phyloP scores from a whole-genome alignment of 2,888 invertebrate genomes.

The Eupithecia tripunctaria region DNA sequence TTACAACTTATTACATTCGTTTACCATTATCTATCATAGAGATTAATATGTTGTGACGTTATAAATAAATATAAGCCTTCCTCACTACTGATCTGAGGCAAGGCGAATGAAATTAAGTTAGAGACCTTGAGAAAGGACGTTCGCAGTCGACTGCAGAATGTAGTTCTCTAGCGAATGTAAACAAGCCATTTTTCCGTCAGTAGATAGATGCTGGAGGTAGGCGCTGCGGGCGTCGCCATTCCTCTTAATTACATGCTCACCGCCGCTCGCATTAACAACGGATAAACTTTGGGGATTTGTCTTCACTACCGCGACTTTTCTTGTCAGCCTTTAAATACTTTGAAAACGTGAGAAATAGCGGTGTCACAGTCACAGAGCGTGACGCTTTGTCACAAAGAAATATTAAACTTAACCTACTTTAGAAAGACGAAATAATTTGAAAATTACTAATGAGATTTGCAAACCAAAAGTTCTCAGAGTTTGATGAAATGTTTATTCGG shows the following conservation, averaged over 20 bases:
- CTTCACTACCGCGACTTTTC: conserved; percentile 25
- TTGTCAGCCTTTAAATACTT: conserved; percentile 16
- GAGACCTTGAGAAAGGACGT: background rate
- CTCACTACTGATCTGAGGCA: background rate
- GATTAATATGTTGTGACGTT: too few species aligned
- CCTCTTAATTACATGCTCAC: too few species aligned
- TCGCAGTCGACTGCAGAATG: too few species aligned
- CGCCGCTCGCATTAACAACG: conserved; percentile 36
- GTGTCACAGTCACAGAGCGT: background rate
- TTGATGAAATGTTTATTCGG: background rate
- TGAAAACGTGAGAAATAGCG: background rate
- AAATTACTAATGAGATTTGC: background rate
- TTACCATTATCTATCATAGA: background rate
- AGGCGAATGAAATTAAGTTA: background rate
- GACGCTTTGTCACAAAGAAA: background rate
- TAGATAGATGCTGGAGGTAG: conserved; percentile 20
- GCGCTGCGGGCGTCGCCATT: background rate
- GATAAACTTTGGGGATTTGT: conserved; percentile 41
- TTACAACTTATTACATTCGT: too few species aligned
- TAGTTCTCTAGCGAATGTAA: too few species aligned
- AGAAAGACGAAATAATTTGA: background rate
- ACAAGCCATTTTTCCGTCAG: background rate
- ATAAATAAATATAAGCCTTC: too few species aligned
- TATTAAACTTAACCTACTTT: background rate
- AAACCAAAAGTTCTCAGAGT: background rate